A percentile compares a stretch with the other conserved stretches of the same genome.
Conservation (phyloP, 2,797 vertebrate species). For the Selene dorsalis region DNA sequence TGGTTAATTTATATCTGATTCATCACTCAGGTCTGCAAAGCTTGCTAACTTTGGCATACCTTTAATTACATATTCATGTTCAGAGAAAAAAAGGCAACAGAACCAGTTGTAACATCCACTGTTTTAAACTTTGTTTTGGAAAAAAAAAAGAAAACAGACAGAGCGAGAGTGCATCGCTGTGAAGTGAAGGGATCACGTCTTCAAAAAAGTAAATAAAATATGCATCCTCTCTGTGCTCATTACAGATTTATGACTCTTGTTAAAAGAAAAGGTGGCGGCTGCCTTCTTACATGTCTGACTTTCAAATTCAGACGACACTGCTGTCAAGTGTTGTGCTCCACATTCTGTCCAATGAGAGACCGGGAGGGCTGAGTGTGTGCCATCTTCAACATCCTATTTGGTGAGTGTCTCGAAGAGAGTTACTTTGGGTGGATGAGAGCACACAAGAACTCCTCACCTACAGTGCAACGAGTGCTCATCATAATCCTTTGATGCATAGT, state of each 20-base stretch:
- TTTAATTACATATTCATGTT: conserved; percentile 79
- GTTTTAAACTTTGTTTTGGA: conserved; percentile 79
- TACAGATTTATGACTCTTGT: conserved; percentile 86
- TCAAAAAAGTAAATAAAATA: conserved; percentile 85
- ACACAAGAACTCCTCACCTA: conserved; percentile 76
- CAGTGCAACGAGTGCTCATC: conserved; percentile 61
- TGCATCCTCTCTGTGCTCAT: conserved; percentile 85
- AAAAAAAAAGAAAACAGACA: conserved; percentile 46
- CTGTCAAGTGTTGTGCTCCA: conserved; percentile 84
- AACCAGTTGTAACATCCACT: conserved; percentile 74
- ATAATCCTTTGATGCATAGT: conserved; percentile 79
- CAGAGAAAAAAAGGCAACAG: conserved; percentile 63
- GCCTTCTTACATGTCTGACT: conserved; percentile 80
- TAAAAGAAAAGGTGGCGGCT: conserved; percentile 84
- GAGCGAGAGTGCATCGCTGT: conserved; percentile 74
- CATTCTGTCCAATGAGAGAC: conserved; percentile 83
- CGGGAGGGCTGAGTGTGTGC: conserved; percentile 62
- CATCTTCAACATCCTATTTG: conserved; percentile 63
- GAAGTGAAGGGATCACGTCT: conserved; percentile 81
- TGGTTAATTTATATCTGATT: conserved; percentile 45
- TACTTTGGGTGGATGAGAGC: conserved; percentile 71
- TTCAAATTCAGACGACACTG: conserved; percentile 80
- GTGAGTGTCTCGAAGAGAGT: conserved; percentile 64
- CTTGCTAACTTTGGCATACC: conserved; percentile 61
- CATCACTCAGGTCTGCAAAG: conserved; percentile 49